A percentile compares a stretch with the other conserved stretches of the same genome.
Conservation (phyloP, 2,888 invertebrate species). For the Mimachlamys varia region DNA sequence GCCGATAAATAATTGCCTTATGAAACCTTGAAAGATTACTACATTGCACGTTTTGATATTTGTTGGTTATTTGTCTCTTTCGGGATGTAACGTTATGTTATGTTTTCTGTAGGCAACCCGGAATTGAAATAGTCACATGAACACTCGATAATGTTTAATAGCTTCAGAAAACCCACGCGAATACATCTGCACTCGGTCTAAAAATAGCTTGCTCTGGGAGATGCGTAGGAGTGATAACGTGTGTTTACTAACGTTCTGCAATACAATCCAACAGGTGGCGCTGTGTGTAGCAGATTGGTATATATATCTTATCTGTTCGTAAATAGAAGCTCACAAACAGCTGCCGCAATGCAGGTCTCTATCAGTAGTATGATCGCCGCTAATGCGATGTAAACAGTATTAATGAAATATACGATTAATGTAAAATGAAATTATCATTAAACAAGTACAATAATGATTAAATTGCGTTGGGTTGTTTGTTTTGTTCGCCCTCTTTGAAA, state of each 20-base stretch:
- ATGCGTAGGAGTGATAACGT: neutral
- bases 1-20: no score
- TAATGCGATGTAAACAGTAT: neutral
- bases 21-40: neutral
- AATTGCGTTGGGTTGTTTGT: no score
- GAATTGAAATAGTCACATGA: neutral
- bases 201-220: neutral
- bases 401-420: neutral
- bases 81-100: no score
- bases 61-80: neutral
- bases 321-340: neutral
- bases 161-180: neutral
- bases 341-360: neutral
- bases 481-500: no score
- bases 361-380: neutral
- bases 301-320: neutral
- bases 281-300: no score
- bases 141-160: neutral
- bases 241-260: conserved; percentile 5
- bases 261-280: neutral
- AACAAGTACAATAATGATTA: no score
- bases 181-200: neutral
- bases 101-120: neutral
- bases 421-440: no score
- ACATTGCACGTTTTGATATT: neutral